These are phyloP conservation scores for Gryllus longicercus DNA, from an alignment of 2,888 invertebrate species.

Conservation along the genomic window DNA sequence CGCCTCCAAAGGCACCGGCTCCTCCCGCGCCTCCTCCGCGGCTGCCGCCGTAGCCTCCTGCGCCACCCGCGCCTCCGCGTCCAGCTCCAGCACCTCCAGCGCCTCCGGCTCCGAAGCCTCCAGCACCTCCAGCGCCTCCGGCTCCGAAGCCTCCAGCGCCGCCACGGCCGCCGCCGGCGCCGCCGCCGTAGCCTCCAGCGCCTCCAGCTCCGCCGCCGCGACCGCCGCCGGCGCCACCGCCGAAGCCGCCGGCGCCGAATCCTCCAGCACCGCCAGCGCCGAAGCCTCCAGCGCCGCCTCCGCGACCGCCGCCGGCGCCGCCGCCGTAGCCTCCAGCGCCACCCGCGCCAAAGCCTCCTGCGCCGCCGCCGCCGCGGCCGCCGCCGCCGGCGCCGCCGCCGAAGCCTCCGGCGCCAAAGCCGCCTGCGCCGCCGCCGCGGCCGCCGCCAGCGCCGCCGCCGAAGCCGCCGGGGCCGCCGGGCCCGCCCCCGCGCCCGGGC, in stretches of 20 bases:
- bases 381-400: slow-evolving; percentile 26
- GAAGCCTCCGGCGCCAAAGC: slow-evolving; percentile 18
- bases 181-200: neutral
- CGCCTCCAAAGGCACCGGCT: slow-evolving; percentile 24
- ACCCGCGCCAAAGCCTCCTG: no score
- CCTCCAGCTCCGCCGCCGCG: slow-evolving; percentile 21
- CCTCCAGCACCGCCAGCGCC: slow-evolving; percentile 46
- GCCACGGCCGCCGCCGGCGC: neutral
- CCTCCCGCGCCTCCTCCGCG: neutral
- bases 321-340: no score
- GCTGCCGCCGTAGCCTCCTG: neutral
- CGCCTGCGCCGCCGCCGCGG: neutral
- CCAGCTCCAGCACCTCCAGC: neutral
- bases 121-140: neutral
- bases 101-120: neutral
- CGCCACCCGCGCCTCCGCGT: neutral
- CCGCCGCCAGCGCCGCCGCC: slow-evolving; percentile 33
- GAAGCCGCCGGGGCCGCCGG: slow-evolving; percentile 30
- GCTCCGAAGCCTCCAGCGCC: neutral
- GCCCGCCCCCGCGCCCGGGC: slow-evolving; percentile 33
- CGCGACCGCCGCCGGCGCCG: no score
- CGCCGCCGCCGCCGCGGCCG: neutral
- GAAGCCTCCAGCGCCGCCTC: slow-evolving; percentile 38
- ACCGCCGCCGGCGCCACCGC: neutral
- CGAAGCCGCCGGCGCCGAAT: neutral